Evolutionary conservation across 2,888 invertebrate species (phyloP).

Genomic region (Xestia xanthographa): DNA sequence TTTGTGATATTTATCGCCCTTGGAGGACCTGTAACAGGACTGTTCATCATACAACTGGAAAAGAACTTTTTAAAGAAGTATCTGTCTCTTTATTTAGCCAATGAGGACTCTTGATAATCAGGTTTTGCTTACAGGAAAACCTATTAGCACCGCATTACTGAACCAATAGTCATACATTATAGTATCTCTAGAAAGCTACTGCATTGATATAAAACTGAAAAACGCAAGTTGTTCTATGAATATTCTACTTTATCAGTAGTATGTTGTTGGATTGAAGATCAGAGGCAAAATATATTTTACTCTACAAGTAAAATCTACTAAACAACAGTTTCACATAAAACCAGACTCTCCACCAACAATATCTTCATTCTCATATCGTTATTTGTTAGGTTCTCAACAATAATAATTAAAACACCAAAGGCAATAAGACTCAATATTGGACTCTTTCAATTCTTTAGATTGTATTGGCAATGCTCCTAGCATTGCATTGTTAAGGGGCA

Average conservation of each 20-base stretch:
- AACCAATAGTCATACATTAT: background rate
- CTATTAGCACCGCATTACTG: background rate
- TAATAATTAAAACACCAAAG: constrained; percentile 43
- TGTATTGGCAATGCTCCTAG: constrained; percentile 63
- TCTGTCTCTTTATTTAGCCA: background rate
- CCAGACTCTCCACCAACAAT: background rate
- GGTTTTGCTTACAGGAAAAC: background rate
- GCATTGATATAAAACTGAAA: background rate
- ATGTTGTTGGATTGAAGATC: background rate
- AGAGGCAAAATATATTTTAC: background rate
- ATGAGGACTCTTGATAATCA: background rate
- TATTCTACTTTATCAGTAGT: background rate
- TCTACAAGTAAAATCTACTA: background rate
- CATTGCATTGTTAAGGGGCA: constrained; percentile 54
- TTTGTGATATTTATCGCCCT: background rate
- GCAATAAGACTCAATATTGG: constrained; percentile 53
- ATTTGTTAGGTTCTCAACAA: constrained; percentile 27
- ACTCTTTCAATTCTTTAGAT: constrained; percentile 60
- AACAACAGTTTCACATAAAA: background rate
- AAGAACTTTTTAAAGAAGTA: background rate
- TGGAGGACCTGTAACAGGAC: background rate
- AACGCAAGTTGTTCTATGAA: background rate
- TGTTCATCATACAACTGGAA: background rate
- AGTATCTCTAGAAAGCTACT: background rate
- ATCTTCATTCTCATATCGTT: background rate